phyloP scores from a whole-genome alignment of 2,113 vertebrate species.

The Calcarius ornatus region DNA sequence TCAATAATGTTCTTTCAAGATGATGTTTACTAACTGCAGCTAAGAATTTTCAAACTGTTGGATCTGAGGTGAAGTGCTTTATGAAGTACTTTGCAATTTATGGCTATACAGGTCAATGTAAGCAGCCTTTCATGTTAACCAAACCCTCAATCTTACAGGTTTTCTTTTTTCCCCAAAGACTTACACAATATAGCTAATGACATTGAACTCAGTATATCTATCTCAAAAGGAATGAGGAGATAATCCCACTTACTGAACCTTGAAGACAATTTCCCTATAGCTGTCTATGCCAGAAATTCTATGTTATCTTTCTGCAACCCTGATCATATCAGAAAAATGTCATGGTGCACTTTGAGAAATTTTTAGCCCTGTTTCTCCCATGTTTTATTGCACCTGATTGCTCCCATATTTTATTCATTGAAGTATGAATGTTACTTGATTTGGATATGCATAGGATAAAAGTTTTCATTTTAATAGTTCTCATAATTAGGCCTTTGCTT shows the following conservation, averaged over 20 bases:
- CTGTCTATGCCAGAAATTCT: neutral
- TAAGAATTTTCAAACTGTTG: neutral
- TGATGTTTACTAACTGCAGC: neutral
- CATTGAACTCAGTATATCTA: neutral
- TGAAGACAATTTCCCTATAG: neutral
- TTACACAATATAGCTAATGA: neutral
- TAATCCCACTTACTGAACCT: neutral
- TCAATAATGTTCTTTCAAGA: neutral
- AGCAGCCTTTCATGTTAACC: neutral
- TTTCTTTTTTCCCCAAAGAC: neutral
- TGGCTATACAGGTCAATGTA: neutral
- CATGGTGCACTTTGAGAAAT: neutral
- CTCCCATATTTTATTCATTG: neutral
- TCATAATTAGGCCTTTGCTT: neutral
- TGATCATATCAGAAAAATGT: neutral
- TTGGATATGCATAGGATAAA: neutral
- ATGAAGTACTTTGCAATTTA: neutral
- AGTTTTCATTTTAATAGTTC: neutral
- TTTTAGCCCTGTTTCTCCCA: neutral
- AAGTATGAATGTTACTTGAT: neutral
- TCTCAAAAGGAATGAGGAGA: neutral
- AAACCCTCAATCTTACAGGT: neutral
- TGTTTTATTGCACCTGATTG: neutral
- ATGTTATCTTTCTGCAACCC: neutral
- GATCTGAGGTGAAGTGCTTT: constrained; percentile 2